Evolutionary conservation across 1,140 invertebrate species (phyloP), one percentile per base, ranked within the genome.

Genomic region (Bilobella aurantiaca): DNA sequence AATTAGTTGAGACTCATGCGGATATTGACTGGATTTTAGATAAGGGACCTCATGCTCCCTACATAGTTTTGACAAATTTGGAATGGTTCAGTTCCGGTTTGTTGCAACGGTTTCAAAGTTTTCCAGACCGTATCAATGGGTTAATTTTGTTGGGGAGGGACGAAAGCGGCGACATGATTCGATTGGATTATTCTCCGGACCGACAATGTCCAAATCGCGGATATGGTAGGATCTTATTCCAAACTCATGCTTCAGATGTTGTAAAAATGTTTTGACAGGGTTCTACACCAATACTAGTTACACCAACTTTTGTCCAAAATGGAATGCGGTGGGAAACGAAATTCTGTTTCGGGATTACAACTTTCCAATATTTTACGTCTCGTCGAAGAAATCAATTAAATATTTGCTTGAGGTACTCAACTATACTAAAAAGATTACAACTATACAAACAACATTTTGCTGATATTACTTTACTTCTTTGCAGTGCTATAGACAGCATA

Each of bases 151-250:
- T 86, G 57, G 70, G 77, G 16, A 72, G 74, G n/a, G 77, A 78
- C 65, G 71, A 62, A 2, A 73, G 74, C 23, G 46, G 61, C 1
- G 61, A 64, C 5, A 69, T 62, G 37, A 71, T 60, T 29, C 23
- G 5, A 53, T 53, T n/a, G n/a, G 73, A 69, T 65, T 86, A 85
- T 76, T 86, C 87, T n/a, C 85, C 87, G 49, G 92, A 94, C 68
- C 82, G 85, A 23, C 81, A 79, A 21, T 96, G 93, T 79, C 93
- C 93, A 0, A 95, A 95, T 81, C 81, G 85, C 77, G 83, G 82
- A 70, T 88, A 84, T 65, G 83, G 84, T 76, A 46, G 25, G 8
- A 59, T 53, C 32, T 16, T 42, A 18, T 42, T 12, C 8, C 8
- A 42, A 12, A 12, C 34, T 42, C 18, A 42, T 12, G 34, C 18